A percentile compares a stretch with the other conserved stretches of the same genome.
Evolutionary conservation across 2,797 vertebrate species (phyloP).

Genomic region (Labroides dimidiatus): DNA sequence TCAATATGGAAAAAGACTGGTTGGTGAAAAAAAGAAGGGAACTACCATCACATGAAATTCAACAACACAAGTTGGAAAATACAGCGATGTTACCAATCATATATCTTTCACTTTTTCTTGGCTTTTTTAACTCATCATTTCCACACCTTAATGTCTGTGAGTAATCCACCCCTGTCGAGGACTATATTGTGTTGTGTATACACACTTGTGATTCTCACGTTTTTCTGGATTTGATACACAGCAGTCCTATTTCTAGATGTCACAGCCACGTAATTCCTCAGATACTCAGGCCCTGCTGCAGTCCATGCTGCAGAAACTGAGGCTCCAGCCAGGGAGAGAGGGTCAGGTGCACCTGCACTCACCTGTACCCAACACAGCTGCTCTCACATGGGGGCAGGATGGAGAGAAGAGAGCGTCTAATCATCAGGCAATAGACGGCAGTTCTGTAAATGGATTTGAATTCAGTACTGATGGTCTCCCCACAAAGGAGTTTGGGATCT

Average conservation of each 20-base stretch:
- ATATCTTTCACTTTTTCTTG: conserved; percentile 3
- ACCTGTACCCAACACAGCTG: background rate
- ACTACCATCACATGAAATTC: conserved; percentile 14
- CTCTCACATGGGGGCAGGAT: conserved; percentile 14
- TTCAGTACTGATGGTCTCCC: conserved; percentile 29
- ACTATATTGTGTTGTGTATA: conserved; percentile 9
- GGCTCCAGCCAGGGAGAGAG: conserved; percentile 71
- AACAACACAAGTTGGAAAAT: conserved; percentile 18
- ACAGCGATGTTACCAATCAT: conserved; percentile 20
- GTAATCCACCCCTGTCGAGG: conserved; percentile 1
- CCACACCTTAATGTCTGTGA: conserved; percentile 2
- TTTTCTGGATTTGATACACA: conserved; percentile 37
- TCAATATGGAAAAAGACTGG: conserved; percentile 38
- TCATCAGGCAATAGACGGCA: conserved; percentile 36
- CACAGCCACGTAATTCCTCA: conserved; percentile 65
- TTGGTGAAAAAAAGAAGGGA: conserved; percentile 27
- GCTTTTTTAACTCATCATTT: conserved; percentile 1
- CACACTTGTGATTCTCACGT: conserved; percentile 1
- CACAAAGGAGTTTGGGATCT: conserved; percentile 19
- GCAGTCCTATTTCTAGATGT: conserved; percentile 73
- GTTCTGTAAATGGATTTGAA: conserved; percentile 46
- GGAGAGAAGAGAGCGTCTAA: conserved; percentile 8
- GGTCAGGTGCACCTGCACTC: conserved; percentile 16
- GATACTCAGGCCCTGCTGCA: conserved; percentile 81
- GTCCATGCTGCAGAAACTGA: conserved; percentile 86